phyloP scores from a whole-genome alignment of 2,113 vertebrate species.

The Pteropus alecto region DNA sequence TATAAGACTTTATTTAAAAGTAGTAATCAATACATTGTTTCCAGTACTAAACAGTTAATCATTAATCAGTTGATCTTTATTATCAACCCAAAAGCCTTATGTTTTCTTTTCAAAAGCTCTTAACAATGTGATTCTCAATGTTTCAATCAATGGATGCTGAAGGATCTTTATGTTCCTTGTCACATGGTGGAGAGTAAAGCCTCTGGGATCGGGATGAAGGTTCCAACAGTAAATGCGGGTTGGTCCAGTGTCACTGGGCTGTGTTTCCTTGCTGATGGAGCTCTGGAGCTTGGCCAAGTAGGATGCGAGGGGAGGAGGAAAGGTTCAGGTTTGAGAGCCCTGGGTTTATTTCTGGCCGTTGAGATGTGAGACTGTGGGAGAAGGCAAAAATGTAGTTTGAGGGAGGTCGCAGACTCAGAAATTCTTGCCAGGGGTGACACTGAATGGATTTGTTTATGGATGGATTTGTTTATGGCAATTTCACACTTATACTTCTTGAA shows the following conservation, averaged over 20 bases:
- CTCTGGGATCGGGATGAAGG: not conserved
- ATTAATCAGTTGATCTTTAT: constrained; percentile 3
- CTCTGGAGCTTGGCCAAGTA: not conserved
- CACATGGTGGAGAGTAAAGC: accelerated
- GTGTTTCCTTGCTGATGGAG: not conserved
- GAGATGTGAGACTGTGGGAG: not conserved
- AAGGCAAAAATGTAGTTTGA: constrained; percentile 41
- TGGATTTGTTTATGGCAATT: constrained; percentile 16
- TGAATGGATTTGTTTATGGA: constrained; percentile 18
- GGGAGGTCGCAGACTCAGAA: not conserved
- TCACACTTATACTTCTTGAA: not conserved
- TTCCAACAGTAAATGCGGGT: not conserved
- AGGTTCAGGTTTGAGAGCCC: not conserved
- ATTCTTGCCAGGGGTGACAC: not conserved
- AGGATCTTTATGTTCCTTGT: not conserved
- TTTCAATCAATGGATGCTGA: not conserved
- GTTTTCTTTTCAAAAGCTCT: not conserved
- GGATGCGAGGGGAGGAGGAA: not conserved
- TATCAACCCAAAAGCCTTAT: not conserved
- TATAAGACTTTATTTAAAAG: not conserved
- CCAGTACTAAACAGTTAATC: not conserved
- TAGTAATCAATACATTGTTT: not conserved
- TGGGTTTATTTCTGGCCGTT: constrained; percentile 63
- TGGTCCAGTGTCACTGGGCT: not conserved
- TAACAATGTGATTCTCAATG: not conserved